Evolutionary conservation across 2,113 vertebrate species (phyloP).

Genomic region (Oenanthe melanoleuca): DNA sequence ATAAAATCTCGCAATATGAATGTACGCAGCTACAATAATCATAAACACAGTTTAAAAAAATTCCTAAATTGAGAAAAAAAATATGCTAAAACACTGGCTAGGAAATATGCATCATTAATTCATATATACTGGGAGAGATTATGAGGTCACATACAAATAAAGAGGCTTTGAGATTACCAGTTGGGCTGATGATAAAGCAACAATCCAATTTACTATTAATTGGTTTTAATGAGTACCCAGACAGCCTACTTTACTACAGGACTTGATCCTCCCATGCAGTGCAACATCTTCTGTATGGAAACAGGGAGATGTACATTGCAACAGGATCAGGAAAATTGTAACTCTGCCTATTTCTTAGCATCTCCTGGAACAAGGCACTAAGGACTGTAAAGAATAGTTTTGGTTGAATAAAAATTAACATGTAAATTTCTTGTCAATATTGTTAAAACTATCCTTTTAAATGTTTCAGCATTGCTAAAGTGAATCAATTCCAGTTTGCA

Average conservation of each 20-base stretch:
- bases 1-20: neutral
- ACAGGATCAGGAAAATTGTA: neutral
- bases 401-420: neutral
- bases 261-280: neutral
- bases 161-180: conserved; percentile 17
- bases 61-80: neutral
- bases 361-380: neutral
- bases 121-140: neutral
- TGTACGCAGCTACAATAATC: neutral
- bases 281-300: neutral
- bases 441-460: neutral
- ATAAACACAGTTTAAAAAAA: neutral
- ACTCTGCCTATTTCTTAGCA: neutral
- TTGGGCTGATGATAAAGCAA: neutral
- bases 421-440: neutral
- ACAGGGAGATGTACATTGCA: neutral
- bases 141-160: conserved; percentile 20
- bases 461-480: neutral
- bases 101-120: conserved; percentile 12
- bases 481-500: neutral
- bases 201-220: neutral
- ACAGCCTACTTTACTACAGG: neutral
- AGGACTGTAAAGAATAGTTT: neutral
- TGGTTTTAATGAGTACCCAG: neutral
- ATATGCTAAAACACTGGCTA: neutral